These are phyloP conservation scores for Heliconius erato DNA, from an alignment of 2,888 invertebrate species.

Conservation along the genomic window DNA sequence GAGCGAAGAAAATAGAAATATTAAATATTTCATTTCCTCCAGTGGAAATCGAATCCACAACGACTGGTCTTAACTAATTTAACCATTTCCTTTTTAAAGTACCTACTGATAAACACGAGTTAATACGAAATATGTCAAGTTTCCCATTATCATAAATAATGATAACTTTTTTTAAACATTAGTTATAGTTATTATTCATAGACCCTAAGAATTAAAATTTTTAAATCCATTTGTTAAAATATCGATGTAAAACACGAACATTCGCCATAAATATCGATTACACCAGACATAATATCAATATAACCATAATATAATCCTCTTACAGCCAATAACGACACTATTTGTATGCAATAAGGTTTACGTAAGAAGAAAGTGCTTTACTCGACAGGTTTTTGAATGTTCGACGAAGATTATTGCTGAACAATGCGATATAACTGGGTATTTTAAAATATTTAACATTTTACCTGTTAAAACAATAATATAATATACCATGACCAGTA, in stretches of 20 bases:
- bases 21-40: too few relatives aligned
- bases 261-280: conserved; percentile 19
- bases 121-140: not conserved
- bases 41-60: too few relatives aligned
- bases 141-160: not conserved
- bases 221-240: not conserved
- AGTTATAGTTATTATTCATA: not conserved
- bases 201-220: not conserved
- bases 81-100: not conserved
- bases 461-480: not conserved
- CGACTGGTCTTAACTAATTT: not conserved
- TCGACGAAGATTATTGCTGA: not conserved
- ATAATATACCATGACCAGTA: too few relatives aligned
- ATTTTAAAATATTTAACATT: not conserved
- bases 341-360: conserved; percentile 34
- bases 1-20: too few relatives aligned
- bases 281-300: conserved; percentile 4
- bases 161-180: not conserved
- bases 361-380: conserved; percentile 46
- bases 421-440: not conserved
- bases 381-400: conserved; percentile 17
- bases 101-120: not conserved
- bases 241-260: conserved; percentile 8
- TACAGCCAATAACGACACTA: conserved; percentile 17
- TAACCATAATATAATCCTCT: conserved; percentile 29